Conservation (phyloP, 2,888 invertebrate genomes). For the Amaurobius ferox region DNA sequence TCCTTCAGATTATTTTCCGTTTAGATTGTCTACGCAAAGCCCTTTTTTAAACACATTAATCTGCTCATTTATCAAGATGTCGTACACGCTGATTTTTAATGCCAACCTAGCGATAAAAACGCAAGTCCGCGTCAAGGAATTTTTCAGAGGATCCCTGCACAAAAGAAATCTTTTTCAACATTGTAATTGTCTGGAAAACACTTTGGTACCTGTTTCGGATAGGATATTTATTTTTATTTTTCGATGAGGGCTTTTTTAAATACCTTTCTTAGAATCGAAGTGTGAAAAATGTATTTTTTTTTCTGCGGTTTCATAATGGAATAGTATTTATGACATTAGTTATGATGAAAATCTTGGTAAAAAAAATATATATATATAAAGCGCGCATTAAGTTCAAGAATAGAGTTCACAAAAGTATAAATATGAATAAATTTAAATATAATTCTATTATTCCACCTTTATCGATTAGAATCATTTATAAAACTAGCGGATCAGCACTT, state of each 20-base stretch:
- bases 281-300: background rate
- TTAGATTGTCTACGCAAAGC: slow-evolving; percentile 68
- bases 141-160: background rate
- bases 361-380: too few species aligned
- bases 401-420: too few species aligned
- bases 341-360: too few species aligned
- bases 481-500: too few species aligned
- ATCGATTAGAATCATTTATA: too few species aligned
- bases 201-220: background rate
- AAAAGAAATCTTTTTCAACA: slow-evolving; percentile 16
- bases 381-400: too few species aligned
- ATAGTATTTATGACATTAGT: too few species aligned
- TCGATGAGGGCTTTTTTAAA: background rate
- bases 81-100: slow-evolving; percentile 69
- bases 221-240: background rate
- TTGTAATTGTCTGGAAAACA: background rate
- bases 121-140: background rate
- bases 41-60: slow-evolving; percentile 72
- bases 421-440: too few species aligned
- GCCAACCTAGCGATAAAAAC: slow-evolving; percentile 67
- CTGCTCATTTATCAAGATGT: slow-evolving; percentile 69
- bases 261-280: background rate
- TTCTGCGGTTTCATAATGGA: too few species aligned
- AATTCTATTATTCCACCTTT: too few species aligned
- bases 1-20: slow-evolving; percentile 71